A percentile compares a stretch with the other conserved stretches of the same genome.
phyloP scores from a whole-genome alignment of 37 sponge, comb jelly and placozoan genomes.

The Beroe forskalii region DNA sequence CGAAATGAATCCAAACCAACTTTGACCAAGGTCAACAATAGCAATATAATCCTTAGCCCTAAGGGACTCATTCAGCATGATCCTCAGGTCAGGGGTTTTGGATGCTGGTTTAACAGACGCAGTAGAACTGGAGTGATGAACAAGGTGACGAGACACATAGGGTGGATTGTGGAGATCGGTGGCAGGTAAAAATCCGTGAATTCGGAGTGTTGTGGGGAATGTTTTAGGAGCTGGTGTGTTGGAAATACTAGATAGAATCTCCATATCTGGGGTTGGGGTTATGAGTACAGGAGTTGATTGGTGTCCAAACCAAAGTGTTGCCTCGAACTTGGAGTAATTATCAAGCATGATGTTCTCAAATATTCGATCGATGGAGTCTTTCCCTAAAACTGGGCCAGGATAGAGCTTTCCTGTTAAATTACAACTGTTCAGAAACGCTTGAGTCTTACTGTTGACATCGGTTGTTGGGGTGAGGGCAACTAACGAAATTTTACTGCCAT shows the following conservation, averaged over 20 bases:
- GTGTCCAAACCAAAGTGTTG: conserved; percentile 21
- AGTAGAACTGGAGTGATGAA: background rate
- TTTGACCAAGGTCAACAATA: background rate
- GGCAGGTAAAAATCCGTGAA: conserved; percentile 49
- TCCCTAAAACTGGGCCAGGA: conserved; percentile 42
- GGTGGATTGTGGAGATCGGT: conserved; percentile 50
- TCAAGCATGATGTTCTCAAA: conserved; percentile 60
- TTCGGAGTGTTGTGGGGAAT: conserved; percentile 27
- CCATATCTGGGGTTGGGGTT: conserved; percentile 10
- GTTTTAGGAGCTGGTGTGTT: background rate
- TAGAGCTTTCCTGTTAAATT: background rate
- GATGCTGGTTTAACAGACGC: background rate
- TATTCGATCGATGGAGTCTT: conserved; percentile 41
- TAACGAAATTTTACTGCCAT: conserved; percentile 8
- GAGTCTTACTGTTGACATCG: conserved; percentile 8
- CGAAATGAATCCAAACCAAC: conserved; percentile 52
- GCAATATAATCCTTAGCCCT: conserved; percentile 54
- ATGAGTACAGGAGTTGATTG: conserved; percentile 24
- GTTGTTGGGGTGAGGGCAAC: conserved; percentile 14
- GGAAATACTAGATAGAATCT: background rate
- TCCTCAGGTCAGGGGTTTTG: conserved; percentile 37
- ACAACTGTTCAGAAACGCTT: background rate
- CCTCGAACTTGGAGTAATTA: conserved; percentile 34
- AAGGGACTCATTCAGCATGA: conserved; percentile 18
- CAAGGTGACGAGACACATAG: conserved; percentile 25